Base-by-base conservation (phyloP, 2,113 vertebrate genomes). In the Pycnonotus jocosus region DNA sequence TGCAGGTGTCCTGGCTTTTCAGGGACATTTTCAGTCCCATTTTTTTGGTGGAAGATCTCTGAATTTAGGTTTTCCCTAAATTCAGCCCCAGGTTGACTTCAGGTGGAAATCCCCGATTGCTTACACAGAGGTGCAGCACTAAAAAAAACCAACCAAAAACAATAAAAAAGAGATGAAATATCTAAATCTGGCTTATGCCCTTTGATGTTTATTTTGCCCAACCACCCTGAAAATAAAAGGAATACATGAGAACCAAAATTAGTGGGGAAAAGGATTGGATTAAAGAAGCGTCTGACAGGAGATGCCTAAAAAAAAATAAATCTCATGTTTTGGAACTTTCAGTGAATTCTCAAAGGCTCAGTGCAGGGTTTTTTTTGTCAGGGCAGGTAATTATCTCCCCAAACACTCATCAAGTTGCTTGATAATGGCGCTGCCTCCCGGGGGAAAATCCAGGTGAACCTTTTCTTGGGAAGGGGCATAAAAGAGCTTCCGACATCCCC, bases 361-460 rank as follows among this genome's bases (percentile, higher is more conserved):
- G 23, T 50, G 30, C 35, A 81, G 40, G 6, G 50, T 92, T 86
- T 47, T 92, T 72, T 92, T 80, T 44, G 56, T 81, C 88, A 61
- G 40, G 47, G 85, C 71, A 80, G 65, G 60, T 86, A 93, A 87
- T 80, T 48, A 60, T 86, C 85, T 87, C 25, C 22, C 82, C 69
- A 76, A 47, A 38, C 64, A 70, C 25, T 96, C 91, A 50, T 65
- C 83, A 69, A 50, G 79, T 4, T 88, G 65, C 86, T 50, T 10
- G 30, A 54, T 77, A 93, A 81, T 35, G 80, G 35, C 76, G 20
- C 4, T 68, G 73, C 45, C 61, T 94, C 80, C 64, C 58, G 81
- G 77, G 77, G 77, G 64, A 89, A 90, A 92, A 93, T 30, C 50
- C 79, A 86, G 88, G 92, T 90, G 86, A 88, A 28, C 50, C 24